A percentile compares a stretch with the other conserved stretches of the same genome.
phyloP scores from a whole-genome alignment of 2,113 vertebrate species.

The Gymnogyps californianus region DNA sequence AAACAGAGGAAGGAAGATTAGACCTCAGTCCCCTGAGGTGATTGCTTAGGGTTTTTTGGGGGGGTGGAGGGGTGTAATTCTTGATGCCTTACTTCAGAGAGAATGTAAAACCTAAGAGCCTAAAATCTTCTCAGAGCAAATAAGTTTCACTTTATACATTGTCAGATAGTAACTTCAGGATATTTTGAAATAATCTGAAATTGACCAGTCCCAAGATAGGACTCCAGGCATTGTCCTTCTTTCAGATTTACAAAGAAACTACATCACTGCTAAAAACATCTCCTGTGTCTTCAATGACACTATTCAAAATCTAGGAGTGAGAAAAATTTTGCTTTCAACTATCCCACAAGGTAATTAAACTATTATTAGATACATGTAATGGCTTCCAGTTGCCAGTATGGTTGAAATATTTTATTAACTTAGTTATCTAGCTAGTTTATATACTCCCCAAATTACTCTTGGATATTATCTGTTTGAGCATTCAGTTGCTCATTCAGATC shows the following conservation, averaged over 20 bases:
- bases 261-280: neutral
- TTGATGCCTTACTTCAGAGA: neutral
- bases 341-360: neutral
- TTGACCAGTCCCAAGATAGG: neutral
- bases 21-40: neutral
- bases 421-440: neutral
- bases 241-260: neutral
- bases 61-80: neutral
- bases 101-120: neutral
- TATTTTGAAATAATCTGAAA: neutral
- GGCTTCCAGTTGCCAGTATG: neutral
- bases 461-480: neutral
- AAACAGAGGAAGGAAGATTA: neutral
- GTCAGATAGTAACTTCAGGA: neutral
- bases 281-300: neutral
- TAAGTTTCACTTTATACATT: neutral
- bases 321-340: neutral
- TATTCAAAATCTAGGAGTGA: neutral
- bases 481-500: neutral
- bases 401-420: neutral
- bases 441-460: neutral
- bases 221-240: accelerated
- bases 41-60: neutral
- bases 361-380: neutral
- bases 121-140: neutral